These are phyloP conservation scores for Icerya purchasi DNA, from an alignment of 2,888 invertebrate genomes.

Conservation along the genomic window DNA sequence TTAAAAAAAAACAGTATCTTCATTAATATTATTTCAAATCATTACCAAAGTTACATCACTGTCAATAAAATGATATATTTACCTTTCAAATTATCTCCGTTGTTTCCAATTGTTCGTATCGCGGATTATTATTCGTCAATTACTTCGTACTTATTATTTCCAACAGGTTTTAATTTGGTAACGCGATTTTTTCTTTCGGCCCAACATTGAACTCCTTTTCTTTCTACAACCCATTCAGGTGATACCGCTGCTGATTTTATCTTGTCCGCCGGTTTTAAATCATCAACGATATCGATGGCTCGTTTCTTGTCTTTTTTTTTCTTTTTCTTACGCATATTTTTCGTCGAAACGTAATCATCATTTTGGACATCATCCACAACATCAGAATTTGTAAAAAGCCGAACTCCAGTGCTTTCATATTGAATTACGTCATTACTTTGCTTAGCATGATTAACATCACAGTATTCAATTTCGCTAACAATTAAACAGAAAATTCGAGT, in stretches of 20 bases:
- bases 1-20: too few relatives aligned
- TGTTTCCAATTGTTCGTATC: too few relatives aligned
- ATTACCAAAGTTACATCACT: too few relatives aligned
- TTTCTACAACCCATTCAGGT: slow-evolving; percentile 6
- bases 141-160: neutral
- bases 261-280: neutral
- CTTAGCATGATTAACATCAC: too few relatives aligned
- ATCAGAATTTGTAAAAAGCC: neutral
- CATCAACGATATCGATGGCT: neutral
- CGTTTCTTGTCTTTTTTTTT: neutral
- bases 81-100: too few relatives aligned
- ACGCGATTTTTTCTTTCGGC: slow-evolving; percentile 4
- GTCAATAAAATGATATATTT: too few relatives aligned
- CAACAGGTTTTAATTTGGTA: neutral
- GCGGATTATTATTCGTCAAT: too few relatives aligned
- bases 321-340: neutral
- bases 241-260: slow-evolving; percentile 5
- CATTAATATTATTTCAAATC: too few relatives aligned
- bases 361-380: neutral
- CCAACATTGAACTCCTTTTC: slow-evolving; percentile 5
- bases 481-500: neutral
- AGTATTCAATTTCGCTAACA: neutral
- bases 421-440: too few relatives aligned
- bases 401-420: neutral
- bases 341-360: neutral